phyloP scores from a whole-genome alignment of 2,113 vertebrate genomes.

The Meles meles region DNA sequence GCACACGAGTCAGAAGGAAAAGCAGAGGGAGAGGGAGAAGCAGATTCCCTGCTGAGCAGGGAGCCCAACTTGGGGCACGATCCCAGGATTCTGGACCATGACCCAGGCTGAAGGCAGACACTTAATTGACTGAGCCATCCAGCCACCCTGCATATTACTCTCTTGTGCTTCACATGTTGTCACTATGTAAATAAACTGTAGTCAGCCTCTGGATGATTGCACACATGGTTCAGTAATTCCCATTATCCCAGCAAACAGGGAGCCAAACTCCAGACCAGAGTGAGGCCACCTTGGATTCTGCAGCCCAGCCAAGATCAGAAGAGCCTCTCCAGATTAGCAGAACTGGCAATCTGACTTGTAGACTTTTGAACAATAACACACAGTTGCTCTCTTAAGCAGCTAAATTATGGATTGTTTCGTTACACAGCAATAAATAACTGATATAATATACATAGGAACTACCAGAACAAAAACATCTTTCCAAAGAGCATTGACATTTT shows the following conservation, averaged over 20 bases:
- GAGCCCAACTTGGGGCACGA: too few relatives aligned
- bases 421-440: background rate
- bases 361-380: background rate
- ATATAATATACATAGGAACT: background rate
- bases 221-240: background rate
- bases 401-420: background rate
- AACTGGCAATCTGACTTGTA: background rate
- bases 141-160: background rate
- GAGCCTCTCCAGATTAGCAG: background rate
- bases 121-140: too few relatives aligned
- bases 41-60: too few relatives aligned
- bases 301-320: background rate
- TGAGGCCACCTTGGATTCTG: background rate
- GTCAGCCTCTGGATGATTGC: background rate
- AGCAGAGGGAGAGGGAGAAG: too few relatives aligned
- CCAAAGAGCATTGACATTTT: background rate
- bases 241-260: background rate
- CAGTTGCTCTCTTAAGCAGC: background rate
- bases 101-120: too few relatives aligned
- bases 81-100: too few relatives aligned
- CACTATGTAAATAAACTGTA: background rate
- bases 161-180: background rate
- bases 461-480: background rate
- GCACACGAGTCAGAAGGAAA: too few relatives aligned
- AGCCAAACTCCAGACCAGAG: background rate